Conservation (phyloP, 1,140 invertebrate species). For the Hyles euphorbiae region DNA sequence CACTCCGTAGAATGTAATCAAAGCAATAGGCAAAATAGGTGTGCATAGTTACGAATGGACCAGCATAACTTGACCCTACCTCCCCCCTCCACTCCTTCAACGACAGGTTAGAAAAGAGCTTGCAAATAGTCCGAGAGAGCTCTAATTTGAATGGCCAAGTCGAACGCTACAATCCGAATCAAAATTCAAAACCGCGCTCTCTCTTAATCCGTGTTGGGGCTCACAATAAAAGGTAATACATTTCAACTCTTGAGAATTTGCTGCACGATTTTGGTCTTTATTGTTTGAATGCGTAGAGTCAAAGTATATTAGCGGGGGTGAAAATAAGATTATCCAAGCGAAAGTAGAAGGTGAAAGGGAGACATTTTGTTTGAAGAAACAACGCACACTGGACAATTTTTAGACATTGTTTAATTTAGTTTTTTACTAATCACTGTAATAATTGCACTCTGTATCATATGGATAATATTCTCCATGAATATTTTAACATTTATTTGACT, state of each 20-base stretch:
- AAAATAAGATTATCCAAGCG: slow-evolving; percentile 74
- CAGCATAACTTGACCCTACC: slow-evolving; percentile 31
- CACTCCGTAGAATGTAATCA: slow-evolving; percentile 61
- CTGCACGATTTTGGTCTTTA: slow-evolving; percentile 44
- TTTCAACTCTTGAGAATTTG: slow-evolving; percentile 54
- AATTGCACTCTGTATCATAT: neutral
- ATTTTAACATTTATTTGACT: no score
- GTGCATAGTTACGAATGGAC: slow-evolving; percentile 51
- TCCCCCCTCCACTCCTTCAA: slow-evolving; percentile 19
- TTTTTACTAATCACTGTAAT: neutral
- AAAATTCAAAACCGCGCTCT: slow-evolving; percentile 74
- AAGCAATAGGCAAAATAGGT: slow-evolving; percentile 64
- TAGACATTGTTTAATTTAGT: neutral
- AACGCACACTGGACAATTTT: slow-evolving; percentile 21
- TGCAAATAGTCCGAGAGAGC: slow-evolving; percentile 48
- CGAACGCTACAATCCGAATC: slow-evolving; percentile 66
- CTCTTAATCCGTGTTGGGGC: slow-evolving; percentile 73
- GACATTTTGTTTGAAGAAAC: slow-evolving; percentile 61
- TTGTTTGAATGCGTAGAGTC: slow-evolving; percentile 26
- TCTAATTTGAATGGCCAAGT: slow-evolving; percentile 59
- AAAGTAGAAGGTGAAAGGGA: slow-evolving; percentile 74
- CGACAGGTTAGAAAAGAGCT: slow-evolving; percentile 43
- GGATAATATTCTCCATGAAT: neutral
- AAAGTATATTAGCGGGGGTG: slow-evolving; percentile 38
- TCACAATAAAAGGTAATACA: slow-evolving; percentile 76